Evolutionary conservation across 2,113 vertebrate species (phyloP).

Genomic region (Nycticorax nycticorax): DNA sequence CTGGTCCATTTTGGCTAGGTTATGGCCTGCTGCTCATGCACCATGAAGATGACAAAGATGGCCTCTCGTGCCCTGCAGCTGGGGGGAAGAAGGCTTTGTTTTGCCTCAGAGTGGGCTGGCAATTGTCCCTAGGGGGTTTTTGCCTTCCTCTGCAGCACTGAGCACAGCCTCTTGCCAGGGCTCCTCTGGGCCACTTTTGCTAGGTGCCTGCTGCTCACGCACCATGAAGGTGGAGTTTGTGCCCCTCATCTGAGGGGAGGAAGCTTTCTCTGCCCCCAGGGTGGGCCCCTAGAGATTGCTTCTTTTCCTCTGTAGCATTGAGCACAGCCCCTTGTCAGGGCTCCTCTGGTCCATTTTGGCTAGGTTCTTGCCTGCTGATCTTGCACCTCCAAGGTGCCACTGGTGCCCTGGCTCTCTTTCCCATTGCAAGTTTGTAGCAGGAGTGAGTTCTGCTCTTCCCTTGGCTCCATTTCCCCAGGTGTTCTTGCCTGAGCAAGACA

Average conservation of each 20-base stretch:
- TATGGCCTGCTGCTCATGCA: neutral
- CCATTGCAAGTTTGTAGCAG: neutral
- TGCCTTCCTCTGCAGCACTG: neutral
- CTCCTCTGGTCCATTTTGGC: neutral
- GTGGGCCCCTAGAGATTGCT: no score
- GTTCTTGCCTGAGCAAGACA: neutral
- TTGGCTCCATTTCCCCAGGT: fast-evolving
- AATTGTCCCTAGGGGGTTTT: neutral
- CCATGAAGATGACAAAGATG: neutral
- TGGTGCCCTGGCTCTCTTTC: neutral
- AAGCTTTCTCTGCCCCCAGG: no score
- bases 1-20: neutral
- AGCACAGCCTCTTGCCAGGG: neutral
- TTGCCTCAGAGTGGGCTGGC: neutral
- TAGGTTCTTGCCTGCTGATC: neutral
- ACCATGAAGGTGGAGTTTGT: no score
- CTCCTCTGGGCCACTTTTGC: neutral
- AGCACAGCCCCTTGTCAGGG: neutral
- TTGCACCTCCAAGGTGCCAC: neutral
- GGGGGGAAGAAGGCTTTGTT: neutral
- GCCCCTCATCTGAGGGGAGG: no score
- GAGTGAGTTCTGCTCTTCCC: neutral
- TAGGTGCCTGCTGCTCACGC: neutral
- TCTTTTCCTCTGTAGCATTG: neutral
- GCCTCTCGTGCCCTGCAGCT: neutral